A percentile compares a stretch with the other conserved stretches of the same genome.
Evolutionary conservation across 2,888 invertebrate species (phyloP).

Genomic region (Netelia inedita): DNA sequence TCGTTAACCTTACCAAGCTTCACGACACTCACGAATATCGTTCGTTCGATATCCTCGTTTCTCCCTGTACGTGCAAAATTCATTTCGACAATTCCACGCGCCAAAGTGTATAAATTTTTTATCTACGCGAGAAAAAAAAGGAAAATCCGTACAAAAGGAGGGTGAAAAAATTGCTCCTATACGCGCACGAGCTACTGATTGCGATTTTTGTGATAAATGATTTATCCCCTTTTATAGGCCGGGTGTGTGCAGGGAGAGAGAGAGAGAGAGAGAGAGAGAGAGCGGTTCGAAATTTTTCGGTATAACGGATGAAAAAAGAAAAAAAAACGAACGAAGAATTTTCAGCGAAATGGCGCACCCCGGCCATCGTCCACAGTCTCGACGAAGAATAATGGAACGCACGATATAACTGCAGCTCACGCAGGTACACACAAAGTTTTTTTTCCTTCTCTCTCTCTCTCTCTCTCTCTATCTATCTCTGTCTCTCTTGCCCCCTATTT

Average conservation of each 20-base stretch:
- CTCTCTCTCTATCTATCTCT: constrained; percentile 69
- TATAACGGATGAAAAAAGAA: constrained; percentile 35
- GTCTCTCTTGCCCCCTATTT: constrained; percentile 59
- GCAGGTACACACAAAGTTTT: constrained; percentile 40
- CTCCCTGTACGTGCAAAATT: constrained; percentile 21
- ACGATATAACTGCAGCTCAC: constrained; percentile 47
- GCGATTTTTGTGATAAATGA: constrained; percentile 64
- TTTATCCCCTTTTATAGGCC: constrained; percentile 62
- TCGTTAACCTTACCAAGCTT: constrained; percentile 12
- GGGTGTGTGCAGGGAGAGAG: not conserved
- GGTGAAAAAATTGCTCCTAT: constrained; percentile 3
- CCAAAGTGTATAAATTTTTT: constrained; percentile 45
- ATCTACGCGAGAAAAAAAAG: constrained; percentile 27
- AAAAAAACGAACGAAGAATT: constrained; percentile 25
- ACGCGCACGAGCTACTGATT: constrained; percentile 50
- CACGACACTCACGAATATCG: not conserved
- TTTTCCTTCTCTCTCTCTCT: constrained; percentile 25
- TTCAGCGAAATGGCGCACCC: constrained; percentile 34
- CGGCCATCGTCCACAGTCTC: constrained; percentile 46
- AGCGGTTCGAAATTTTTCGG: constrained; percentile 56
- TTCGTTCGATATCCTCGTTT: not conserved
- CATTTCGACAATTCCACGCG: constrained; percentile 33
- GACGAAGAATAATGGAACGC: constrained; percentile 64
- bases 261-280: not conserved
- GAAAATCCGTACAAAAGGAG: constrained; percentile 58